Conservation (phyloP, 2,797 vertebrate species). For the Enteromius unitaeniatus region DNA sequence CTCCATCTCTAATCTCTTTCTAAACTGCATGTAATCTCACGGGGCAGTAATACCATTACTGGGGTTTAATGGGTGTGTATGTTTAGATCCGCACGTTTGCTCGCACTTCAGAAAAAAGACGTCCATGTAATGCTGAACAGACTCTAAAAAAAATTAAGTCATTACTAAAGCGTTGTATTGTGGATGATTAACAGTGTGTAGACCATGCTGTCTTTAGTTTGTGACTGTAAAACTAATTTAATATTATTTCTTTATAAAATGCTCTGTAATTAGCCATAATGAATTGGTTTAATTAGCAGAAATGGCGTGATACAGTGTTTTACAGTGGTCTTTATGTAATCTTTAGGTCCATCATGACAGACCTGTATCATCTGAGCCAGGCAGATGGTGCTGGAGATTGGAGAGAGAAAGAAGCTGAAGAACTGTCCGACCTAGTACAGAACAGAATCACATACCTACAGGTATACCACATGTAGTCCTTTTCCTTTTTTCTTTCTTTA, state of each 20-base stretch:
- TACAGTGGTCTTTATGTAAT: slow-evolving; percentile 16
- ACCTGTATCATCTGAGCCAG: slow-evolving; percentile 91
- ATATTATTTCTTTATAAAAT: slow-evolving; percentile 30
- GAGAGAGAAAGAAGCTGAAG: slow-evolving; percentile 88
- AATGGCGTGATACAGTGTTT: background rate
- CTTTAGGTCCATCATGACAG: slow-evolving; percentile 86
- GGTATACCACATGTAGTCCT: slow-evolving; percentile 66
- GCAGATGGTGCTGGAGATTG: slow-evolving; percentile 88
- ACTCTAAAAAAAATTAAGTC: background rate
- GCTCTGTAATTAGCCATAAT: slow-evolving; percentile 15
- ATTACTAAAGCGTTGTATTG: slow-evolving; percentile 35
- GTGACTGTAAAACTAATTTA: background rate
- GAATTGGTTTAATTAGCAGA: slow-evolving; percentile 10
- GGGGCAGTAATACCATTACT: slow-evolving; percentile 29
- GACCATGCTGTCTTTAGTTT: slow-evolving; percentile 2
- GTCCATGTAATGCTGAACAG: background rate
- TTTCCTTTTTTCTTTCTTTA: background rate
- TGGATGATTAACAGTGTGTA: slow-evolving; percentile 33
- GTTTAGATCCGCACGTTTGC: slow-evolving; percentile 34
- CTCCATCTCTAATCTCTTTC: slow-evolving; percentile 37
- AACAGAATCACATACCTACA: slow-evolving; percentile 87
- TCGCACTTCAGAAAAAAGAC: slow-evolving; percentile 15
- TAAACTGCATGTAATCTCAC: slow-evolving; percentile 43
- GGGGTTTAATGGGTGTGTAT: slow-evolving; percentile 37
- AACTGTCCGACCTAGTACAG: slow-evolving; percentile 87